phyloP scores from a whole-genome alignment of 2,888 invertebrate genomes.

The Ctena decussata region DNA sequence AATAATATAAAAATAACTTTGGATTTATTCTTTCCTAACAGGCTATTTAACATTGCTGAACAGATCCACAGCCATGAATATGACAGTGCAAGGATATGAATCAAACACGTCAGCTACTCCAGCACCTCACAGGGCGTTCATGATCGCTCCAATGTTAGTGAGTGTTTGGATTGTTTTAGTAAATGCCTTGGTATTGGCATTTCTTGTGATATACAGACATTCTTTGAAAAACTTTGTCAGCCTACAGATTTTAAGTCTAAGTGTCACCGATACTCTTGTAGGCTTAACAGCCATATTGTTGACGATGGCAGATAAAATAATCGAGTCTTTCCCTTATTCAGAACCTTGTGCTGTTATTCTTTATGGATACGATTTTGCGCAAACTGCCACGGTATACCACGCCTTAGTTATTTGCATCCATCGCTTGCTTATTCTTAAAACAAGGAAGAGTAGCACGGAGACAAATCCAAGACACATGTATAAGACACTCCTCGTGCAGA shows the following conservation, averaged over 20 bases:
- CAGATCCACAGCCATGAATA: too few relatives aligned
- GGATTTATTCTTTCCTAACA: too few relatives aligned
- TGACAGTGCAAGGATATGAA: too few relatives aligned
- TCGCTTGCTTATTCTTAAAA: not conserved
- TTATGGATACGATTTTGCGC: not conserved
- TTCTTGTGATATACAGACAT: not conserved
- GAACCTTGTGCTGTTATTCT: not conserved
- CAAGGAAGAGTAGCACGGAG: not conserved
- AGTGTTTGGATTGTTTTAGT: not conserved
- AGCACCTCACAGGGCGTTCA: too few relatives aligned
- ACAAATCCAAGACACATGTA: not conserved
- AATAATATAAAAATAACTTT: too few relatives aligned
- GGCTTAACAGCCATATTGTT: not conserved
- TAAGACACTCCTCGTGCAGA: not conserved
- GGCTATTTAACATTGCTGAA: too few relatives aligned
- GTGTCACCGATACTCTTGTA: not conserved
- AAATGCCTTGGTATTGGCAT: not conserved
- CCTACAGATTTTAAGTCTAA: not conserved
- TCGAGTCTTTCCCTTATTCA: not conserved
- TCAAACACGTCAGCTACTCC: too few relatives aligned
- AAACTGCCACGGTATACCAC: not conserved
- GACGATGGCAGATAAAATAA: not conserved
- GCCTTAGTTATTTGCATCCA: not conserved
- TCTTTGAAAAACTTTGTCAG: not conserved
- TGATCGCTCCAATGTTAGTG: not conserved